phyloP scores from a whole-genome alignment of 2,797 vertebrate genomes.

The Chromobotia macracanthus region DNA sequence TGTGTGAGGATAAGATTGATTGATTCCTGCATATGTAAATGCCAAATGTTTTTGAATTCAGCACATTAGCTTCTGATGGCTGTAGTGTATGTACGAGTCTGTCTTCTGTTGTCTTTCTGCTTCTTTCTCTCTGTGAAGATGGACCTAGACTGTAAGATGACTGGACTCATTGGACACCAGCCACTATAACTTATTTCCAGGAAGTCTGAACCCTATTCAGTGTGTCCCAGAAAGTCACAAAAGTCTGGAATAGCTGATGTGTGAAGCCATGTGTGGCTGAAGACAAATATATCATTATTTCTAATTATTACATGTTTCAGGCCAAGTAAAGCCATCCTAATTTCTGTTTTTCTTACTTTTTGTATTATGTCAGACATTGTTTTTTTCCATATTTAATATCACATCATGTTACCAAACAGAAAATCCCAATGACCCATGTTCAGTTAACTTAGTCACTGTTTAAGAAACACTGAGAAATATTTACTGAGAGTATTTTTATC shows the following conservation, averaged over 20 bases:
- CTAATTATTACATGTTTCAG: constrained; percentile 58
- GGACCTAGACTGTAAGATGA: constrained; percentile 56
- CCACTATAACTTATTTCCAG: constrained; percentile 57
- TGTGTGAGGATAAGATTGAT: no score
- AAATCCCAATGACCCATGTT: background rate
- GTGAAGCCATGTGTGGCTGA: no score
- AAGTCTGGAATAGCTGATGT: no score
- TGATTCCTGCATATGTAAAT: no score
- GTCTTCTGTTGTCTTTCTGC: background rate
- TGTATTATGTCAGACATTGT: constrained; percentile 24
- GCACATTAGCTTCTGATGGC: no score
- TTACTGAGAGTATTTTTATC: background rate
- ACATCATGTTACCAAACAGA: background rate
- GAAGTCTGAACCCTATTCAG: constrained; percentile 60
- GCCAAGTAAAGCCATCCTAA: constrained; percentile 64
- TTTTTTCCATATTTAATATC: constrained; percentile 27
- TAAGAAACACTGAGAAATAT: no score
- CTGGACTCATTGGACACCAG: constrained; percentile 56
- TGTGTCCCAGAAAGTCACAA: constrained; percentile 61
- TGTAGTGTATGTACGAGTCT: no score
- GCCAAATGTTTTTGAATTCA: no score
- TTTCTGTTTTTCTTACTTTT: constrained; percentile 6
- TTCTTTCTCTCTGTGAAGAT: background rate
- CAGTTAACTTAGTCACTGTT: background rate
- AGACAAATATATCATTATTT: constrained; percentile 59